Evolutionary conservation across 1,140 invertebrate genomes (phyloP), one percentile per base, ranked within the genome.

Genomic region (Drosophila tsacasi): DNA sequence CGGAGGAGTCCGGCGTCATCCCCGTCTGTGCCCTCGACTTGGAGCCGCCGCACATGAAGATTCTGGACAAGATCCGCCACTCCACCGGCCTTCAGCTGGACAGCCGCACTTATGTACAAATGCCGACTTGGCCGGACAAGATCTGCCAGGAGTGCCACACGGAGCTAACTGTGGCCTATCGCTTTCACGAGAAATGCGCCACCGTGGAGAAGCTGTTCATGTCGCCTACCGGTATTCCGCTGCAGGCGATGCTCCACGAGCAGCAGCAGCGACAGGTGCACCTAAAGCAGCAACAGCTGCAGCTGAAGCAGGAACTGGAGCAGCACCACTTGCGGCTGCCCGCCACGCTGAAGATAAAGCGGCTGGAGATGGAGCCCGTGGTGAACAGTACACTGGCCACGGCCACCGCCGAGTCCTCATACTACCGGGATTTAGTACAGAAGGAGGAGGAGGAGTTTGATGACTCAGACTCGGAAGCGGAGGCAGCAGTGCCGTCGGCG

Each of bases 21-120:
- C 94, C 94, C n/a, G 91, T 94, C 5, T 95, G 94, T 77, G 93
- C 94, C 91, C 93, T 93, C 83, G 94, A 94, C 68, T 59, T 73
- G 50, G 82, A 90, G 93, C 94, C 93, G 92, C 94, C 92, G 93
- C 76, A 92, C 12, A 73, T 79, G 59, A 72, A 93, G 55, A 94
- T 95, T 37, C 90, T 93, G 67, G 94, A 95, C 75, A 95, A 95
- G 79, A 95, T 95, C 73, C 92, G 93, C n/a, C 93, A 91, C 83
- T 94, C 94, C 85, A 94, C 94, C 66, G 93, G 93, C 76, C 83
- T 94, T 64, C 93, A 93, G 92, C 39, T 90, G 58, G 71, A 74
- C 3, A 23, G 44, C 17, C n/a, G 15, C 3, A 21, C 15, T 7
- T 39, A n/a, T 0, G 44, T 37, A 23, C 23, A 65, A 15, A 46